Evolutionary conservation across 2,797 vertebrate species (phyloP), one percentile per base, ranked within the genome.

Genomic region (Lemur catta): DNA sequence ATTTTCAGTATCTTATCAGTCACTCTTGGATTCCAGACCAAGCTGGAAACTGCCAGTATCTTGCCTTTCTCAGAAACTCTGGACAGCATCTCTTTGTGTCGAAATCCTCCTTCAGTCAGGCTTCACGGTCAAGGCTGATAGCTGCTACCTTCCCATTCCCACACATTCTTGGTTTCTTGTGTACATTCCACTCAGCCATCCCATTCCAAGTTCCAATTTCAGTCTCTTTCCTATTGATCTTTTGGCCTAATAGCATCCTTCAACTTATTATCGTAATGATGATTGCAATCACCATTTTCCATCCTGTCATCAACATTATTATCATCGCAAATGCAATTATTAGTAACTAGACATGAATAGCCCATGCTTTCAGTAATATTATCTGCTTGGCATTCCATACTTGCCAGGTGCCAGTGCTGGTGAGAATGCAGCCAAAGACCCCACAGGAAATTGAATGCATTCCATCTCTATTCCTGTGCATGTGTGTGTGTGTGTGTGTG

Each of bases 1-100:
- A 95, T 92, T 91, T 94, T 81, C 22, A 69, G n/a, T 38, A 81
- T 96, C 76, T 97, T 95, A 95, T 93, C 92, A 90, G 71, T 86
- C 14, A 65, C 55, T 20, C 61, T 81, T 72, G 76, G 69, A 84
- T 92, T 87, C 80, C 93, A 95, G 94, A 89, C 67, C 15, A 2
- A 2, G 75, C 79, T 96, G 86, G 38, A 38, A 38, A 84, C 91
- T 89, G 91, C 95, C 82, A 91, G 76, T 80, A 67, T 91, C 84
- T 80, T 92, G 82, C 87, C 85, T 92, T 78, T 84, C 69, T 93
- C 46, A 69, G 92, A 55, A 93, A 55, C 81, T 89, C 91, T 91
- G 94, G 61, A 94, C 94, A 96, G 75, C 63, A 59, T 95, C 93
- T 91, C 89, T 89, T 74, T 85, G 84, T 90, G 94, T 96, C 0